Conservation (phyloP, 2,113 vertebrate species). For the Pandion haliaetus region DNA sequence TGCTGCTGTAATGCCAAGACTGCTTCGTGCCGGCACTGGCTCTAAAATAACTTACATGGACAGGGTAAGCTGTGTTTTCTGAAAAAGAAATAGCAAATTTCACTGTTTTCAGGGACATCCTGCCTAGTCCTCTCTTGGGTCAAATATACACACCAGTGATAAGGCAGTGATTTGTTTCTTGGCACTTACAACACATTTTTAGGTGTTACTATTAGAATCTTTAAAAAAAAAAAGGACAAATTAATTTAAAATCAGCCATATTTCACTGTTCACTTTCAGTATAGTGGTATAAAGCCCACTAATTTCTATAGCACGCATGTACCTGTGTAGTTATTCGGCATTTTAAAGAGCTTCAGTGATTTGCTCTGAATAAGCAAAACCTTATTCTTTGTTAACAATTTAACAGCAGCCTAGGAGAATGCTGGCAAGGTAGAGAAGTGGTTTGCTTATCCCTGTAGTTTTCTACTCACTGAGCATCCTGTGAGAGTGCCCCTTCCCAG, state of each 20-base stretch:
- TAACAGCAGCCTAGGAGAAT: neutral
- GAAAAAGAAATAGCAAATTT: neutral
- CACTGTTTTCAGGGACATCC: neutral
- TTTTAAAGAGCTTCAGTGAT: neutral
- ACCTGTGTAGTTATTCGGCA: neutral
- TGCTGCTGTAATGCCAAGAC: neutral
- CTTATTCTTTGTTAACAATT: neutral
- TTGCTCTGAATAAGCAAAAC: neutral
- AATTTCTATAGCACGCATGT: neutral
- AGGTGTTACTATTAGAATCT: slow-evolving; percentile 19
- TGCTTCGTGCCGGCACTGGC: neutral
- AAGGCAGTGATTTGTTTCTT: neutral
- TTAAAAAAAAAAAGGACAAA: neutral
- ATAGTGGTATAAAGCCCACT: neutral
- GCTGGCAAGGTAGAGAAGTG: neutral
- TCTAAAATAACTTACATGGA: slow-evolving; percentile 8
- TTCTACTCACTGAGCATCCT: neutral
- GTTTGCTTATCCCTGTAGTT: neutral
- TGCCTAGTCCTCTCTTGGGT: neutral
- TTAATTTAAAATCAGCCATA: neutral
- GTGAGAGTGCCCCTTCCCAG: neutral
- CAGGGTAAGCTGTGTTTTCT: neutral
- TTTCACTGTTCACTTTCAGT: neutral
- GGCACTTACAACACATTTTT: neutral
- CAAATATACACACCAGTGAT: neutral